These are phyloP conservation scores for Myrmophylax atrothorax DNA, from an alignment of 2,113 vertebrate genomes.

Conservation along the genomic window DNA sequence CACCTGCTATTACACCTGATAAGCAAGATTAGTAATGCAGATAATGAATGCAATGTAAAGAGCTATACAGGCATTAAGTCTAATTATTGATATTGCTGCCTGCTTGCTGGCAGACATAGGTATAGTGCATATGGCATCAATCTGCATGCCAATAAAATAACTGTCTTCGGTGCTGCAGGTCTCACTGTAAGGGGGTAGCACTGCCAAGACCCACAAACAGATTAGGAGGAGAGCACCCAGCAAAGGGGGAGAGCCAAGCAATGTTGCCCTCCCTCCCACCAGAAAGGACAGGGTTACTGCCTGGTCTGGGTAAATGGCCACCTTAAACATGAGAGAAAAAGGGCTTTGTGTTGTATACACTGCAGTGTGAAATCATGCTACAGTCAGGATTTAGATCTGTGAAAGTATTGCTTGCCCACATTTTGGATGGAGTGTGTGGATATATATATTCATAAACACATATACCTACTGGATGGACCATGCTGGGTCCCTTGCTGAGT, in stretches of 20 bases:
- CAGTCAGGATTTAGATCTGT: background rate
- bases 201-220: background rate
- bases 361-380: background rate
- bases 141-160: background rate
- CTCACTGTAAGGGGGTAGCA: background rate
- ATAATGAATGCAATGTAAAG: background rate
- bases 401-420: background rate
- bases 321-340: rapidly evolving
- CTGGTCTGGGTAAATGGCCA: background rate
- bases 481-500: background rate
- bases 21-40: background rate
- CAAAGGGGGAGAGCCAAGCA: background rate
- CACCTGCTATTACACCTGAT: background rate
- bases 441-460: background rate
- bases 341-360: rapidly evolving
- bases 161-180: background rate
- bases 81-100: background rate
- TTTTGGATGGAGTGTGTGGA: too few relatives aligned
- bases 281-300: background rate
- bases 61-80: background rate
- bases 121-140: background rate
- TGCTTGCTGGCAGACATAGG: background rate
- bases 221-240: background rate
- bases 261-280: background rate
- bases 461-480: background rate